Base-by-base conservation (phyloP, 1,140 invertebrate species). In the Heliothis subflexa region DNA sequence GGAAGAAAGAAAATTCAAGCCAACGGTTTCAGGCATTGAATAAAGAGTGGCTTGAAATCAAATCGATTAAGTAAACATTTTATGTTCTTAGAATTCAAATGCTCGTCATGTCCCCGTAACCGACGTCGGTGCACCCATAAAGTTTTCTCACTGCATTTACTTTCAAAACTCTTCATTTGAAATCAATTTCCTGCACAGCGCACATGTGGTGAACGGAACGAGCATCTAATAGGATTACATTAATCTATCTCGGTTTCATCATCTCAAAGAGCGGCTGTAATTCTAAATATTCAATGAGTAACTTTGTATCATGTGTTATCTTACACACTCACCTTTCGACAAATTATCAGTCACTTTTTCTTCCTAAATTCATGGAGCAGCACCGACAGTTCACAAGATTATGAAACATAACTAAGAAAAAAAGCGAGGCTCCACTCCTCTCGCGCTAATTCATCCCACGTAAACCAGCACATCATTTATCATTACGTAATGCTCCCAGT, bases 151-250 rank as follows among this genome's bases (percentile, higher is more conserved):
- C 18, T 12, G 40, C 62, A 66, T 47, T 47, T 9, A 66, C 40
- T 40, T 18, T 55, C 33, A 40, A 59, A 59, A 25, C 21, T 47
- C n/a, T 45, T 12, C 11, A 45, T 64, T 64, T 40, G 16, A 64
- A 64, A 64, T 64, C 33, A 16, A 64, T 64, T 64, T 45, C 33
- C 14, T 64, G n/a, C 13, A 16, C 59, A 45, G 33, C 33, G 33
- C 16, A 45, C 33, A 45, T 45, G 61, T 64, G 61, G 33, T 45
- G 40, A 66, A 47, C 40, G 47, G 62, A 13, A 47, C 47, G 10
- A 47, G 47, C 45, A 66, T 66, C 40, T 11, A 66, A 47, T 66
- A 66, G 62, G 40, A 66, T 66, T 66, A 66, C 62, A 66, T 47
- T 66, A 66, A 49, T 66, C 47, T 40, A 16, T 13, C n/a, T 49